Evolutionary conservation across 2,113 vertebrate species (phyloP), one percentile per base, ranked within the genome.

Genomic region (Esox niger): DNA sequence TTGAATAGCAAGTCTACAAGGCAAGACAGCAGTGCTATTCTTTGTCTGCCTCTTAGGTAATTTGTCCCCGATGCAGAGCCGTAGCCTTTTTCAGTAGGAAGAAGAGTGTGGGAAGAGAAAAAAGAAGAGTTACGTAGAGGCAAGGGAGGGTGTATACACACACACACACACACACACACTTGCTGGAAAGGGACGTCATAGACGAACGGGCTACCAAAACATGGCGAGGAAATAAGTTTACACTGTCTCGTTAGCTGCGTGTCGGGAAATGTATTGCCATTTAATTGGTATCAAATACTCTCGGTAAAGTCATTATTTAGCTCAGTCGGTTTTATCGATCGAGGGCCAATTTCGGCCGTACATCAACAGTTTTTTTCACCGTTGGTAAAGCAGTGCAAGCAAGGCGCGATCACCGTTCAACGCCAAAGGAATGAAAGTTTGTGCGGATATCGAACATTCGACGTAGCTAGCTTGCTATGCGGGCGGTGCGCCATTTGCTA

Each of bases 61-160:
- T 89, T 89, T 92, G 88, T 90, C 88, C 89, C 84, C 83, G 76
- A 23, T 76, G 80, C 47, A 67, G 68, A 79, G 49, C 79, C 79
- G 75, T 79, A 84, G 79, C 7, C n/a, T n/a, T n/a, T 6, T 23
- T 21, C n/a, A 8, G 57, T 66, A 47, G 26, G 26, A 29, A 27
- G 26, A 57, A 23, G 52, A 17, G 59, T 31, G 33, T 27, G 47
- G 47, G 47, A 21, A 52, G 47, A 52, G 64, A 49, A 61, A 70
- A 70, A 29, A 27, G 23, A 59, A 31, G 10, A 31, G 26, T 59
- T n/a, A n/a, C n/a, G n/a, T 17, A 52, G 6, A 52, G 47, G n/a
- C 68, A 71, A 68, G 81, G 80, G 85, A 76, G n/a, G 83, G 65
- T 47, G 26, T n/a, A 21, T 52, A 9, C 8, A 52, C n/a, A n/a